Evolutionary conservation across 64 coral and sea anemone species (phyloP), one percentile per base, ranked within the genome.

Genomic region (Montipora efflorescens): DNA sequence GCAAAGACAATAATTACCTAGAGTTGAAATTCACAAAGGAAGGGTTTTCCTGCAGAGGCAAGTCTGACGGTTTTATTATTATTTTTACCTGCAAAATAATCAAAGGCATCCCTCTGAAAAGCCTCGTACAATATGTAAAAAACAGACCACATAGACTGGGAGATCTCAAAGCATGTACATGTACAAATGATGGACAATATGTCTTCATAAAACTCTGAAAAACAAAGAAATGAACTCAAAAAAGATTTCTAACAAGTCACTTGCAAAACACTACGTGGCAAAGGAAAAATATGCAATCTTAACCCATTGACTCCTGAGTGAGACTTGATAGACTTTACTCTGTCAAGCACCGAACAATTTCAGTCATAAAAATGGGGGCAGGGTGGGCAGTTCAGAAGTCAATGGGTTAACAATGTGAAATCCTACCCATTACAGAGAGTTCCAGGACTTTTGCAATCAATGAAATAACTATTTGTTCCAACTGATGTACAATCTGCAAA

Each of bases 71-170:
- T 68, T 22, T 12, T 66, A 36, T 36, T 36, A 36, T 11, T 57
- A 7, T 71, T 68, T 28, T 68, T 95, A 98, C 96, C 96, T 95
- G 80, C 55, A 87, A 98, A 98, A 73, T 81, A 98, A 67, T 98
- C 96, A 93, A 98, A 98, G 1, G 91, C 96, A 87, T 98, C 96
- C 67, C 81, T 95, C 72, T 98, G 93, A 75, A 98, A 98, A 14
- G 87, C 89, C 21, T 98, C 96, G 23, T 87, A 95, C 51, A 98
- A n/a, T 90, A 95, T 62, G 49, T 92, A 95, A 59, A 77, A 98
- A 12, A 98, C 83, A 4, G 92, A 70, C 96, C 96, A 98, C 96
- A 98, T 98, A 51, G 84, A 76, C 25, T 79, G 90, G 0, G 96
- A 98, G 74, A 98, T 93, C 84, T 98, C 93, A 75, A 98, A 98